A percentile compares a stretch with the other conserved stretches of the same genome.
These are phyloP conservation scores for Murina feae DNA, from an alignment of 2,113 vertebrate species.

Conservation along the genomic window DNA sequence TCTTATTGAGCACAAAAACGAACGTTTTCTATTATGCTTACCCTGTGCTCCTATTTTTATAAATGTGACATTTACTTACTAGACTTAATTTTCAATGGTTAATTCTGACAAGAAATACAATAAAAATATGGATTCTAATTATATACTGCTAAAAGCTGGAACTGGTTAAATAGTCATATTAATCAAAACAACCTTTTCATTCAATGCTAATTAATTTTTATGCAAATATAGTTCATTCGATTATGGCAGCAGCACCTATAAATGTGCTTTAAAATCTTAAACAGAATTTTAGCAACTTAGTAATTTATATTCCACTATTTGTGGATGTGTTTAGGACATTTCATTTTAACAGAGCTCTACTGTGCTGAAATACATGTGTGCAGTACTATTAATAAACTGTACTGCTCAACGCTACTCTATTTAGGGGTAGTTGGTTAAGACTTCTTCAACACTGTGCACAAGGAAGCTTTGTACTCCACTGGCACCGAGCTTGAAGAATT, in stretches of 20 bases:
- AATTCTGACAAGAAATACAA: background rate
- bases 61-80: background rate
- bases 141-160: background rate
- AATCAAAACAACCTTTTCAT: background rate
- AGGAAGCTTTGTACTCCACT: background rate
- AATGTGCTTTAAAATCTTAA: conserved; percentile 12
- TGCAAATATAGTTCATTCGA: background rate
- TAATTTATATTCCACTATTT: background rate
- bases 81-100: conserved; percentile 2
- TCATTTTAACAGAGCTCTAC: conserved; percentile 28
- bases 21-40: background rate
- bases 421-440: background rate
- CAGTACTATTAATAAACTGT: conserved; percentile 30
- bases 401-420: background rate
- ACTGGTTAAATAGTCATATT: background rate
- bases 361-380: background rate
- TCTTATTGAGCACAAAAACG: background rate
- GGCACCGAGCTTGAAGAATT: background rate
- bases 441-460: background rate
- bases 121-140: background rate
- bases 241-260: background rate
- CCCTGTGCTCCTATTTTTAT: background rate
- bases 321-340: background rate
- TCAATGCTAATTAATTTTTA: background rate
- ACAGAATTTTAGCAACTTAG: background rate